phyloP scores from a whole-genome alignment of 1,140 invertebrate species.

The Diachasmimorpha longicaudata region DNA sequence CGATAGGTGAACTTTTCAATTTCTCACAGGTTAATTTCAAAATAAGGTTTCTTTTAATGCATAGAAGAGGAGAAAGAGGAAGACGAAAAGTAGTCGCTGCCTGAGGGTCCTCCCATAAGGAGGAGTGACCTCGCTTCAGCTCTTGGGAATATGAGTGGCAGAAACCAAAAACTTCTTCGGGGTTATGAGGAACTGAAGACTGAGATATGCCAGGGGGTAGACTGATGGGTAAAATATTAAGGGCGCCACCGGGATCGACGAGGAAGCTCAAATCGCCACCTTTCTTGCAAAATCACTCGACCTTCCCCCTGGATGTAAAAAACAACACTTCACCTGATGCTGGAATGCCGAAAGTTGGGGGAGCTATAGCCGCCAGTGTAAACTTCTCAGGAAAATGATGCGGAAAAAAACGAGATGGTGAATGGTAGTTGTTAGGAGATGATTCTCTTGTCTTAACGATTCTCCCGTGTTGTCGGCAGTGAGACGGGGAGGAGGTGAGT shows the following conservation, averaged over 20 bases:
- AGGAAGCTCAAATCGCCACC: constrained; percentile 21
- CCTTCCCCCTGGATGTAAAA: not conserved
- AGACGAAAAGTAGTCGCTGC: constrained; percentile 43
- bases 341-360: not conserved
- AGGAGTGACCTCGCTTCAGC: constrained; percentile 57
- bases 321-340: not conserved
- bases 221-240: constrained; percentile 27
- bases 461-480: not conserved
- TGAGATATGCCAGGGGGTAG: constrained; percentile 41
- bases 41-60: not conserved
- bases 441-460: not conserved
- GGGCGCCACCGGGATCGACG: constrained; percentile 26
- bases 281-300: not conserved
- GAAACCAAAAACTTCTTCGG: constrained; percentile 44
- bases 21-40: too few relatives aligned
- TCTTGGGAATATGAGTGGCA: constrained; percentile 33
- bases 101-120: constrained; percentile 62
- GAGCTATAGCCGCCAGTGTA: not conserved
- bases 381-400: not conserved
- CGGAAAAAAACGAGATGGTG: not conserved
- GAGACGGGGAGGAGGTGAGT: not conserved
- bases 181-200: constrained; percentile 51
- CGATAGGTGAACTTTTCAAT: too few relatives aligned
- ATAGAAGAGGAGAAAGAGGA: not conserved
- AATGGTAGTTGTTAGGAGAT: not conserved